These are phyloP conservation scores for Patiria pectinifera DNA, from an alignment of 53 echinoderm and acorn worm species.

Conservation along the genomic window DNA sequence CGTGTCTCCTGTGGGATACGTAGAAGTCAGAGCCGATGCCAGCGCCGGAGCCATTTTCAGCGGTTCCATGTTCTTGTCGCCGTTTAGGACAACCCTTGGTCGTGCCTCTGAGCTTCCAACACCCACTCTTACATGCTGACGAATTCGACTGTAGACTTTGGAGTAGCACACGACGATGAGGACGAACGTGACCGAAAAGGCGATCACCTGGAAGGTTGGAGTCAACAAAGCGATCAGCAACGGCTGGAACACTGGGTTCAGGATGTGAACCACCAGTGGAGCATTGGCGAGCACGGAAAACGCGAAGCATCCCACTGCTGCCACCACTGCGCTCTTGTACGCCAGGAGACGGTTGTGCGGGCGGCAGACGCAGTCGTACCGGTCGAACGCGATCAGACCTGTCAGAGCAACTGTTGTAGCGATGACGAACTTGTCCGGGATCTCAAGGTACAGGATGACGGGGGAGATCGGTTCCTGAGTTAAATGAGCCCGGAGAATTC, in stretches of 20 bases:
- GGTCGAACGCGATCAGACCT: constrained; percentile 37
- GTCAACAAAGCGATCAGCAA: not conserved
- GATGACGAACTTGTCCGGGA: constrained; percentile 46
- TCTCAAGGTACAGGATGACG: constrained; percentile 22
- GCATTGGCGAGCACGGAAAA: not conserved
- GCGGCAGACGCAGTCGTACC: constrained; percentile 53
- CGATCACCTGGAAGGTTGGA: not conserved
- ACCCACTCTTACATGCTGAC: constrained; percentile 41
- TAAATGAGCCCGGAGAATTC: not conserved
- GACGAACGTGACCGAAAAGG: not conserved
- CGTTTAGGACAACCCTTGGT: not conserved
- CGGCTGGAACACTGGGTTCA: not conserved
- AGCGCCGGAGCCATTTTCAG: not conserved
- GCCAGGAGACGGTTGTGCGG: constrained; percentile 22
- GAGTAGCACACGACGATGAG: constrained; percentile 27
- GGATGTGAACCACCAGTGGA: constrained; percentile 13
- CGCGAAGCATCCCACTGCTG: constrained; percentile 46
- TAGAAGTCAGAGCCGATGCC: not conserved
- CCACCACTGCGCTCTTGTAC: constrained; percentile 19
- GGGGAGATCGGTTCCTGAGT: not conserved
- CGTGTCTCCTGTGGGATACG: constrained; percentile 7
- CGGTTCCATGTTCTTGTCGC: not conserved
- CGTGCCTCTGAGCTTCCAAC: not conserved
- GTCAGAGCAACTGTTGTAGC: constrained; percentile 13
- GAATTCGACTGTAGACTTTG: constrained; percentile 38